These are phyloP conservation scores for Acridotheres tristis DNA, from an alignment of 2,797 vertebrate species.

Conservation along the genomic window DNA sequence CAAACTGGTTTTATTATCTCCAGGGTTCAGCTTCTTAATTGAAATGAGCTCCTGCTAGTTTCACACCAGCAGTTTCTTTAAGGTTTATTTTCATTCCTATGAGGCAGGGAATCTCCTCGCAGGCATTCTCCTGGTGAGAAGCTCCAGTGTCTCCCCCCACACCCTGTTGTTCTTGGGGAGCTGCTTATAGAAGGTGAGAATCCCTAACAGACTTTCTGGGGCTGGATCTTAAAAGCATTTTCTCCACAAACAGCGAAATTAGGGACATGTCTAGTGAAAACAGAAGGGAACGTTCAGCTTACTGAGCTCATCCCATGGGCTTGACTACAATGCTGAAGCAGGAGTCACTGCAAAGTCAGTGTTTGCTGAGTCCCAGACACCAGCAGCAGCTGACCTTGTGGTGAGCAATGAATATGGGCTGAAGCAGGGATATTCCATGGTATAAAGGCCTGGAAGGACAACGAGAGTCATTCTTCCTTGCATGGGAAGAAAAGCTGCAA, in stretches of 20 bases:
- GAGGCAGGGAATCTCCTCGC: neutral
- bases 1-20: neutral
- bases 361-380: neutral
- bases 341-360: slow-evolving; percentile 46
- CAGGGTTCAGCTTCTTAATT: neutral
- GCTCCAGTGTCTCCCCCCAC: fast-evolving
- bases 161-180: neutral
- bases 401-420: neutral
- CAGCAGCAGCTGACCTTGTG: neutral
- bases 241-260: neutral
- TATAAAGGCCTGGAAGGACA: neutral
- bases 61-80: neutral
- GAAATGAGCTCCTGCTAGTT: neutral
- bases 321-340: neutral
- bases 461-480: neutral
- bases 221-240: neutral
- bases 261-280: neutral
- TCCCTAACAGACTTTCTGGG: neutral
- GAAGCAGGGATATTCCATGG: neutral
- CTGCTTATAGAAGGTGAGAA: neutral
- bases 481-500: neutral
- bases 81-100: neutral
- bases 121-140: neutral
- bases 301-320: neutral
- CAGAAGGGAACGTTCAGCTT: slow-evolving; percentile 60